Evolutionary conservation across 2,888 invertebrate species (phyloP).

Genomic region (Zygothrica quintamaculata): DNA sequence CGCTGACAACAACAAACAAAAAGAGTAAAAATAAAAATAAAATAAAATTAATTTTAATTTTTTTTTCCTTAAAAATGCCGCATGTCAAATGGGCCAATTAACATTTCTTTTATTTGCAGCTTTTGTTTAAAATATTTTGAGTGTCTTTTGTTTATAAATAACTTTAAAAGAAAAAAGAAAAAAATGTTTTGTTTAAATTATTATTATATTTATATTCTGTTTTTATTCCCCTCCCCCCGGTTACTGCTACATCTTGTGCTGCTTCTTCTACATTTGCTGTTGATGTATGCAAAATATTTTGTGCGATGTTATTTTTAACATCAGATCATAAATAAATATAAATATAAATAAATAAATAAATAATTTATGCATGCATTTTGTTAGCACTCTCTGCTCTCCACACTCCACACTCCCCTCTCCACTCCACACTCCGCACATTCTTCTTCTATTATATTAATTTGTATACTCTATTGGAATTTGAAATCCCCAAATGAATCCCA

Average conservation of each 20-base stretch:
- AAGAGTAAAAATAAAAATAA: background rate
- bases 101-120: slow-evolving; percentile 75
- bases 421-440: background rate
- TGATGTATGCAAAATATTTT: slow-evolving; percentile 74
- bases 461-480: slow-evolving; percentile 47
- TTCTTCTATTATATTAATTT: slow-evolving; percentile 53
- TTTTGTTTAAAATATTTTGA: slow-evolving; percentile 49
- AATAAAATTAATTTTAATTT: slow-evolving; percentile 25
- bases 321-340: slow-evolving; percentile 52
- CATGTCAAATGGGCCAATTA: slow-evolving; percentile 81
- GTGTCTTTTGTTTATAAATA: slow-evolving; percentile 76
- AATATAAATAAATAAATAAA: slow-evolving; percentile 55
- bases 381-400: slow-evolving; percentile 22
- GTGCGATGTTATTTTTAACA: slow-evolving; percentile 64
- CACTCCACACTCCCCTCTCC: background rate
- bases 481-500: slow-evolving; percentile 57
- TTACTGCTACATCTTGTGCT: slow-evolving; percentile 21
- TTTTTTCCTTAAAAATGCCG: slow-evolving; percentile 61
- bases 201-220: slow-evolving; percentile 14
- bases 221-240: no score
- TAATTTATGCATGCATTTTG: slow-evolving; percentile 70
- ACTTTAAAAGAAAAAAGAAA: no score
- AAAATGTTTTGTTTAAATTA: slow-evolving; percentile 68
- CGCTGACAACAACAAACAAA: slow-evolving; percentile 24
- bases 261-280: slow-evolving; percentile 8